phyloP scores from a whole-genome alignment of 2,113 vertebrate species.

The Tenrec ecaudatus region DNA sequence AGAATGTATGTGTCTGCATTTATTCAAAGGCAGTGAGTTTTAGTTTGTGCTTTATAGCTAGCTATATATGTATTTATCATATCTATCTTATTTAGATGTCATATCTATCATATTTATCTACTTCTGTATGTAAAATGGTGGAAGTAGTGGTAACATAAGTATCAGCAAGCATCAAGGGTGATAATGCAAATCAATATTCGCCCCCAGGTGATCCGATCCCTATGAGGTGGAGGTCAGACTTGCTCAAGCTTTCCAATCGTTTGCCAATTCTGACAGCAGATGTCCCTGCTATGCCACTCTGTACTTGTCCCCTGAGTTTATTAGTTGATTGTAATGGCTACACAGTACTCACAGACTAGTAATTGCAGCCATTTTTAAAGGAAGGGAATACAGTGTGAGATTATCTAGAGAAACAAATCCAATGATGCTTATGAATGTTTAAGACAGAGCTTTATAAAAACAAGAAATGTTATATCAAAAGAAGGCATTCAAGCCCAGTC shows the following conservation, averaged over 20 bases:
- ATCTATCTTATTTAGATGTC: too few species aligned
- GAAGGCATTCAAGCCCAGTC: too few species aligned
- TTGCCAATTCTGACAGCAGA: neutral
- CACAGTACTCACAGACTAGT: neutral
- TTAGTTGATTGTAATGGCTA: neutral
- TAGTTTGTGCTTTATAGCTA: too few species aligned
- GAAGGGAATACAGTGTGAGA: neutral
- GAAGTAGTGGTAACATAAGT: too few species aligned
- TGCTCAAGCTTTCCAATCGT: neutral
- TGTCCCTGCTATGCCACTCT: neutral
- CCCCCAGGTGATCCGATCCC: neutral
- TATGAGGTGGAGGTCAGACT: neutral
- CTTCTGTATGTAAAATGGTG: neutral
- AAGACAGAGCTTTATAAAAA: too few species aligned
- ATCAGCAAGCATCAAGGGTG: neutral
- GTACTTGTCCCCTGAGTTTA: neutral
- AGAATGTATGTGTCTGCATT: too few species aligned
- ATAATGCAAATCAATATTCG: neutral
- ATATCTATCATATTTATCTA: neutral
- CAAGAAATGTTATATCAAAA: too few species aligned
- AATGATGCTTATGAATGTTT: too few species aligned
- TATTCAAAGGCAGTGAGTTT: too few species aligned
- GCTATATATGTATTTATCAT: too few species aligned
- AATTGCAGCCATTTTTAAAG: neutral
- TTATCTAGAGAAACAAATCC: neutral